Base-by-base conservation (phyloP, 2,797 vertebrate species). In the Alosa sapidissima region DNA sequence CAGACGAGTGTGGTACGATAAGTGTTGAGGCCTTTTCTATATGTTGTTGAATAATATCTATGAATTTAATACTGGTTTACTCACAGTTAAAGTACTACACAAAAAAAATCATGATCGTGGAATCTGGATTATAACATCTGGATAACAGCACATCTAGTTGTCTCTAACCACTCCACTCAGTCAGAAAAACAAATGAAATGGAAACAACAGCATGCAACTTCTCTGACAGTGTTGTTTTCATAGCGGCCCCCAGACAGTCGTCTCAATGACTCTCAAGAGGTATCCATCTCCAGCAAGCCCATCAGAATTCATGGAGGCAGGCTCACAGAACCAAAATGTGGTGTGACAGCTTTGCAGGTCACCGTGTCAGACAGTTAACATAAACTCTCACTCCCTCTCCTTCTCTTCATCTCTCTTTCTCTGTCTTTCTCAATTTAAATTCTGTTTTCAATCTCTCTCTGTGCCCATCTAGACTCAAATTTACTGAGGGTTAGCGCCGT, bases 331-430 rank as follows among this genome's bases (percentile, higher is more conserved):
- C 16, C 83, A 24, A 86, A 85, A 88, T 84, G 83, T 84, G 78
- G 75, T 75, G 75, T 88, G 88, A 89, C 86, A 84, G 81, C 54
- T 86, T 82, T 83, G 83, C 85, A 87, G 88, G 60, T 81, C 49
- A 51, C 84, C 85, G 86, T 81, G 41, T 85, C 83, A 86, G 86
- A n/a, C 86, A 82, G 81, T 48, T 75, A 75, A 45, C 68, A 75
- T 19, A 75, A 75, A 75, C 68, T 75, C 41, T 60, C 51, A 9
- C 72, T 2, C 41, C 2, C 47, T 19, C 9, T 19, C 24, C 14
- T 0, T 65, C 45, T 28, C 45, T 84, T 9, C 72, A n/a, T 28
- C 48, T 65, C 24, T 28, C 11, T 60, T n/a, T 19, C 28, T 72
- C 28, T 21, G 4, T 14, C 68, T 41, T 13, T 75, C 68, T 5